Percentiles rank a stretch among this genome's conserved stretches.
Conservation (phyloP, 2,888 invertebrate species). For the Quadriops clusia region DNA sequence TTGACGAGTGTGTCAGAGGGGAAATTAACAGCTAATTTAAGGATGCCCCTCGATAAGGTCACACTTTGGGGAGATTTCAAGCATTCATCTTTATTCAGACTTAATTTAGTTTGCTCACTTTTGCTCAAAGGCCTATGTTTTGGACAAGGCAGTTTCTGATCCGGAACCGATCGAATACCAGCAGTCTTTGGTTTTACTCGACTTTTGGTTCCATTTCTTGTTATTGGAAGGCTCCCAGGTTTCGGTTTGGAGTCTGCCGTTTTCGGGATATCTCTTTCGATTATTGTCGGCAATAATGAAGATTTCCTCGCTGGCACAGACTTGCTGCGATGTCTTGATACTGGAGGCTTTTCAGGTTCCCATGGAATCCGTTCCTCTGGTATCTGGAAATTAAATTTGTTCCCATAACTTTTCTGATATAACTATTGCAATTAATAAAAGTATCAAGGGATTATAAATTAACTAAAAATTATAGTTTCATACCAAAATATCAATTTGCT, state of each 20-base stretch:
- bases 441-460: no score
- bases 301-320: constrained; percentile 23
- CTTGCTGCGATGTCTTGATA: constrained; percentile 22
- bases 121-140: constrained; percentile 4
- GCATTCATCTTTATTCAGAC: constrained; percentile 5
- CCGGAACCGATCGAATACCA: background rate
- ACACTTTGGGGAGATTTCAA: constrained; percentile 25
- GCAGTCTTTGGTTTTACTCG: constrained; percentile 8
- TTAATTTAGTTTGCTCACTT: constrained; percentile 5
- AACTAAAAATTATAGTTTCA: no score
- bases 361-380: constrained; percentile 36
- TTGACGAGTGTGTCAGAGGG: constrained; percentile 32
- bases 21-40: constrained; percentile 33
- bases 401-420: constrained; percentile 3
- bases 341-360: constrained; percentile 29
- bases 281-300: constrained; percentile 11
- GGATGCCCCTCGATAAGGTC: constrained; percentile 28
- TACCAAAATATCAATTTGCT: background rate
- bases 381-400: constrained; percentile 21
- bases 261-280: constrained; percentile 6
- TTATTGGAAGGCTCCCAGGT: constrained; percentile 4
- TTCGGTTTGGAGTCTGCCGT: constrained; percentile 3
- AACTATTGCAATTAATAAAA: no score
- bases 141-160: constrained; percentile 6
- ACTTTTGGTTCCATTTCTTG: constrained; percentile 8